Evolutionary conservation across 2,888 invertebrate genomes (phyloP).

Genomic region (Sthenelais limicola): DNA sequence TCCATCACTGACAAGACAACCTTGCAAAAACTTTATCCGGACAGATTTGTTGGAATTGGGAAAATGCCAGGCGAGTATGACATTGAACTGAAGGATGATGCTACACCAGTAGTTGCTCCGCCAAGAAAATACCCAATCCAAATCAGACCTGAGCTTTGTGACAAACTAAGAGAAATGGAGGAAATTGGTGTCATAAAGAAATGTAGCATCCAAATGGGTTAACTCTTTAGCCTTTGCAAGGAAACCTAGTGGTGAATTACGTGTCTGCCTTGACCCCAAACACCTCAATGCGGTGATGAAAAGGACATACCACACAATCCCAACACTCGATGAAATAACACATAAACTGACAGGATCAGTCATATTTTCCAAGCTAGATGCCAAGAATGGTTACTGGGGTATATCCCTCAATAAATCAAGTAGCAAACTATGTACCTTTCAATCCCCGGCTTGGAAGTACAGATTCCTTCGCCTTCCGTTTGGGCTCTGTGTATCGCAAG

Average conservation of each 20-base stretch:
- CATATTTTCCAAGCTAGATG: conserved; percentile 46
- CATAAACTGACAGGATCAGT: conserved; percentile 41
- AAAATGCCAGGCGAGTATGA: conserved; percentile 36
- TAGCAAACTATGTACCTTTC: conserved; percentile 38
- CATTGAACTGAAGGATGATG: conserved; percentile 37
- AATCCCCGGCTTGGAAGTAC: conserved; percentile 35
- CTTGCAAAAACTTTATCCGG: background rate
- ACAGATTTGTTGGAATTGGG: conserved; percentile 25
- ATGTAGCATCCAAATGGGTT: conserved; percentile 52
- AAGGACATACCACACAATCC: conserved; percentile 35
- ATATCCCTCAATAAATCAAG: conserved; percentile 35
- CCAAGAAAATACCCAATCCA: conserved; percentile 43
- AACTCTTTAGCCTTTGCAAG: conserved; percentile 48
- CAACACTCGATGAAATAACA: conserved; percentile 45
- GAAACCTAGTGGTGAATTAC: conserved; percentile 42
- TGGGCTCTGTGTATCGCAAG: conserved; percentile 30
- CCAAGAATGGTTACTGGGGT: conserved; percentile 48
- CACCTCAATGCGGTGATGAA: conserved; percentile 43
- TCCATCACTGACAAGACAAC: background rate
- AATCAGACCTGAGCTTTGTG: conserved; percentile 33
- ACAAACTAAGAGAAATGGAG: conserved; percentile 42
- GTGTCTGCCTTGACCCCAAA: conserved; percentile 45
- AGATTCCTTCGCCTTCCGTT: conserved; percentile 31
- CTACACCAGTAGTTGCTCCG: conserved; percentile 39
- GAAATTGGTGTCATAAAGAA: conserved; percentile 43